Evolutionary conservation across 2,797 vertebrate genomes (phyloP), one percentile per base, ranked within the genome.

Genomic region (Petrocephalus sullivani): DNA sequence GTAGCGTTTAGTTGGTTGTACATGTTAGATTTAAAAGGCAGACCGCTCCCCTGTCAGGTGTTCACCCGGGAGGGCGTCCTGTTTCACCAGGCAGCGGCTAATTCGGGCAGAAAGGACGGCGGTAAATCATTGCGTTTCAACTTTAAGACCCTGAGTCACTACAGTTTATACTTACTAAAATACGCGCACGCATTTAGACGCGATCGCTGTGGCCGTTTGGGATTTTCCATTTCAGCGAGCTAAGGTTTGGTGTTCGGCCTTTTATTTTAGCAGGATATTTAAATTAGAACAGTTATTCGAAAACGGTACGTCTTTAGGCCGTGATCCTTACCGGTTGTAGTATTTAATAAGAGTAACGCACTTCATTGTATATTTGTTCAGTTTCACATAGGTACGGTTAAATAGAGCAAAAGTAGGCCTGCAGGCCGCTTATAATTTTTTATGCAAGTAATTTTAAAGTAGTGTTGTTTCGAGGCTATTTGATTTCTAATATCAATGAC

Each of bases 81-180:
- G 93, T 96, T 95, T 95, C 95, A 94, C 91, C 94, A 93, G 90
- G 91, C 90, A 94, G 94, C 93, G 91, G 92, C 92, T 93, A 92
- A 95, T 94, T 95, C 91, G 90, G 92, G 90, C 92, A 93, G 93
- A 94, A 94, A 94, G 92, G 93, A 93, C 64, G 91, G 71, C 91
- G 84, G 91, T 95, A 94, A 95, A 95, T 95, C 94, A 94, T 91
- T 84, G 91, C 91, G 91, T 90, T 89, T 92, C 89, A 91, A 89
- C 91, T 90, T 91, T 90, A 90, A 89, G 85, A 89, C 85, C 56
- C 49, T 67, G 78, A 88, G 89, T 87, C 33, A 89, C 86, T 91
- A 78, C 89, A 88, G 67, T 90, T 89, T 87, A 90, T 89, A 89
- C 56, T 56, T 75, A 87, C 67, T 87, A 88, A 83, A 91, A 89